Base-by-base conservation (phyloP, 2,797 vertebrate species). In the Schizopygopsis malacanthus region DNA sequence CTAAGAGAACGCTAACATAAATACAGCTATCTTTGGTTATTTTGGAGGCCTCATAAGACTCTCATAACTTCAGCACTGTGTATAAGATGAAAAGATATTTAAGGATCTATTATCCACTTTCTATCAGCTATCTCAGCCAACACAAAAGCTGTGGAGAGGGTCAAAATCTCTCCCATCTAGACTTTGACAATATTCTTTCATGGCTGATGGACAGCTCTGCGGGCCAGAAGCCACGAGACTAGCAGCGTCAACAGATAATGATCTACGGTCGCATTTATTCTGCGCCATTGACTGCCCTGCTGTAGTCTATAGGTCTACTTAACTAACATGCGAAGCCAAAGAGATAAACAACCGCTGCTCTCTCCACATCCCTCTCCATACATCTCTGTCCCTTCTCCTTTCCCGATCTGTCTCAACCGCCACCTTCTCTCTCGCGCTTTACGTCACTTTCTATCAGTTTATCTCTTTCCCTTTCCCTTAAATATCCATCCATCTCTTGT, bases 401-500 rank as follows among this genome's bases (percentile, higher is more conserved):
- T 86, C 39, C 54, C 10, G 8, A 28, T 50, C 85, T 56, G 70
- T 83, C 85, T 83, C 79, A 33, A 81, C 67, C 16, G 3, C 79
- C 69, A 54, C 47, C n/a, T 84, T 81, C 86, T 50, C 45, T 86
- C 85, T 75, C 69, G 72, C 70, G 33, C 69, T 73, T 82, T 75
- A 61, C 79, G 81, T 85, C 85, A 79, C 85, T 82, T 87, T 87
- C 88, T 45, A 85, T 85, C 84, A 80, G 76, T 72, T 65, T 71
- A 59, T 61, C 82, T 16, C 80, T 71, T 41, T 78, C 77, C 83
- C 61, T 71, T 82, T 69, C 67, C 78, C 79, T 83, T 85, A 80
- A 82, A 86, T 86, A 88, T 89, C 87, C 79, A 86, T 85, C 82
- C 84, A 84, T 87, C 87, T 79, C 79, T 86, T 81, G 79, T 83